Base-by-base conservation (phyloP, 1,140 invertebrate genomes). In the Drosophila setifemur region DNA sequence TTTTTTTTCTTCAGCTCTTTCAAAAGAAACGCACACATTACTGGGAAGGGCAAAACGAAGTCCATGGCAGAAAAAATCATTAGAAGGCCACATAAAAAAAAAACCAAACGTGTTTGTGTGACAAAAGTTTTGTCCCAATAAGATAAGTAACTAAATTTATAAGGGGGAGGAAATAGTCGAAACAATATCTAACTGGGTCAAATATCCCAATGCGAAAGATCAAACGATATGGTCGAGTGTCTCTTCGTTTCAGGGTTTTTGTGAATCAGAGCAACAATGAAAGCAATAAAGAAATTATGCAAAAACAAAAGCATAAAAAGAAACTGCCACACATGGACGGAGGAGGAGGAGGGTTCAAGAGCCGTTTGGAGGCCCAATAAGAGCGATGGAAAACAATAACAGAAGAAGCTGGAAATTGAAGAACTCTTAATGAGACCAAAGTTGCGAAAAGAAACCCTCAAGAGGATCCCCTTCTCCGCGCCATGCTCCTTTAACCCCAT, bases 361-460 rank as follows among this genome's bases (percentile, higher is more conserved):
- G 1, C 11, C 11, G n/a, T n/a, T n/a, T n/a, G n/a, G n/a, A n/a
- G n/a, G n/a, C n/a, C n/a, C n/a, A n/a, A n/a, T n/a, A n/a, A n/a
- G n/a, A n/a, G n/a, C n/a, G 19, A 6, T n/a, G 19, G 0, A 35
- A 48, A 52, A 53, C 25, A 78, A 52, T 18, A 66, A 50, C 53
- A 50, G 23, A 18, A 25, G 40, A 49, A 45, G 33, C 25, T 33
- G 54, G 47, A 70, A 66, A 75, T 58, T 85, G 79, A 68, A 72
- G 81, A 63, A 37, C 81, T 63, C 71, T 79, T 86, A 79, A 74
- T 68, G 57, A 58, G 53, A 60, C 66, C 31, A 43, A 60, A 28
- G 71, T 52, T 44, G 14, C 55, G 44, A 12, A 48, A 64, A 69
- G 31, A 64, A 49, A 49, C 60, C 37, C 61, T 64, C 43, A 19